A percentile compares a stretch with the other conserved stretches of the same genome.
Evolutionary conservation across 2,113 vertebrate species (phyloP).

Genomic region (Hemibagrus wyckioides): DNA sequence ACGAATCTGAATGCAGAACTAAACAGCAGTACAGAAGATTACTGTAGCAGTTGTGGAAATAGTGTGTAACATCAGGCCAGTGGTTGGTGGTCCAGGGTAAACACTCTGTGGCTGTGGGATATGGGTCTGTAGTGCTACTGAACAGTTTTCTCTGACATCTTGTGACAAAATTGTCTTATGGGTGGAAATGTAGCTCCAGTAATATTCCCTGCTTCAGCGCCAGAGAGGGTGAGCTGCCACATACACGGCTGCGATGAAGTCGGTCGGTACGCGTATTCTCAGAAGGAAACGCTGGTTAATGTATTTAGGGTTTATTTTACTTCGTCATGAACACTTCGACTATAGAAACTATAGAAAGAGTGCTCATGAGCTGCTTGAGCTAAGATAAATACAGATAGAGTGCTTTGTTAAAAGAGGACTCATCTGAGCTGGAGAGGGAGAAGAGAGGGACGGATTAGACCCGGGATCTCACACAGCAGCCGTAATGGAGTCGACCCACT

Average conservation of each 20-base stretch:
- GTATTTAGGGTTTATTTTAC: conserved; percentile 1
- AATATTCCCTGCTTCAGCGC: neutral
- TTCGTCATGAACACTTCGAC: conserved; percentile 10
- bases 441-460: neutral
- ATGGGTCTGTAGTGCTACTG: neutral
- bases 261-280: neutral
- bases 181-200: neutral
- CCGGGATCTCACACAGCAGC: conserved; percentile 13
- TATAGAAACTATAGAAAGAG: neutral
- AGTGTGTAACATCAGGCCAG: conserved; percentile 10
- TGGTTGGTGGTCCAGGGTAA: neutral
- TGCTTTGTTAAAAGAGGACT: conserved; percentile 1
- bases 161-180: neutral
- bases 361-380: neutral
- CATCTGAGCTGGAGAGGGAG: conserved; percentile 6
- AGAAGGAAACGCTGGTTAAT: neutral
- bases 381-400: conserved; percentile 17
- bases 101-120: neutral
- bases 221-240: neutral
- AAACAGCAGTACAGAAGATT: neutral
- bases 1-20: neutral
- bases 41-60: conserved; percentile 2
- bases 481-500: neutral
- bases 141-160: neutral
- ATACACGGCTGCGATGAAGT: neutral